Conservation (phyloP, 2,113 vertebrate species). For the Rhegmatorhina hoffmannsi region DNA sequence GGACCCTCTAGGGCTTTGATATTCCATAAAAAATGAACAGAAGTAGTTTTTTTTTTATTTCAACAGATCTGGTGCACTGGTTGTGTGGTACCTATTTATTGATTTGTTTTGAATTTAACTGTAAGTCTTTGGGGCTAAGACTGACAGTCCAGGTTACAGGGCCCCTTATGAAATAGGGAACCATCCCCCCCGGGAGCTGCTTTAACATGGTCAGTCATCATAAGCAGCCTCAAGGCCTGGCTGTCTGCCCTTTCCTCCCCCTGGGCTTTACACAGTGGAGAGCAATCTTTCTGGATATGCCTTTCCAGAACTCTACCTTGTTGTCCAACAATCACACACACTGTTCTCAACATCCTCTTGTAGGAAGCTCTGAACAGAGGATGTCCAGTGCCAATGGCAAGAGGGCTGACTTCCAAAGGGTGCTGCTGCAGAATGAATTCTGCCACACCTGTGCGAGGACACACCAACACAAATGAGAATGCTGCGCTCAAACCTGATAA, state of each 20-base stretch:
- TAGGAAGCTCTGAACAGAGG: neutral
- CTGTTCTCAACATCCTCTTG: neutral
- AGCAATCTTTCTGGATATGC: neutral
- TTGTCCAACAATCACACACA: rapidly evolving
- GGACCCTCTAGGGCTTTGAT: neutral
- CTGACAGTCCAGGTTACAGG: neutral
- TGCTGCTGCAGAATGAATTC: neutral
- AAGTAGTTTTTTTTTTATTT: neutral
- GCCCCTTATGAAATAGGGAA: neutral
- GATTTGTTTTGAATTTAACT: neutral
- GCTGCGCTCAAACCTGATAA: neutral
- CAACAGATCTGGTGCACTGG: neutral
- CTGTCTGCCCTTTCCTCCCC: neutral
- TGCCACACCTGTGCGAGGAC: neutral
- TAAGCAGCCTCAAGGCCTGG: neutral
- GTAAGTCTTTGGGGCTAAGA: neutral
- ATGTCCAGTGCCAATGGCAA: neutral
- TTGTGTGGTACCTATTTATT: neutral
- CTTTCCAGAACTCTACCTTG: neutral
- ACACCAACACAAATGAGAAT: neutral
- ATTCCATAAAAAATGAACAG: neutral
- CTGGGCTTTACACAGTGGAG: neutral
- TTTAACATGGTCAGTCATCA: neutral
- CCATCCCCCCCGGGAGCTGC: neutral
- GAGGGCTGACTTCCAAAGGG: neutral